Percentiles rank a stretch among this genome's conserved stretches.
Evolutionary conservation across 1,140 invertebrate species (phyloP).

Genomic region (Drosophila parabipectinata): DNA sequence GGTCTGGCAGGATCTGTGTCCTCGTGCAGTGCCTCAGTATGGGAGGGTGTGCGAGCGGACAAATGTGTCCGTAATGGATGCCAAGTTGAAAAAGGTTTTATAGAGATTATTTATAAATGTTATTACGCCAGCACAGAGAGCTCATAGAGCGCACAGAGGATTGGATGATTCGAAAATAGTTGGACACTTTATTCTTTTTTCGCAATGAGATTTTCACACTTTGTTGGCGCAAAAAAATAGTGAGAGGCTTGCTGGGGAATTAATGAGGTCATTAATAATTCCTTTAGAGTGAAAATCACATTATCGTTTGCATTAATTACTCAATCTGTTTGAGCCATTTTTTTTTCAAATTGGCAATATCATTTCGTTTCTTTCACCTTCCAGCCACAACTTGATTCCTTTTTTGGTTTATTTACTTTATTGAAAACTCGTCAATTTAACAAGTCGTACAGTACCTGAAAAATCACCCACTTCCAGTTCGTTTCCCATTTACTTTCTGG

Average conservation of each 20-base stretch:
- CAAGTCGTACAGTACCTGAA: not conserved
- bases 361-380: no score
- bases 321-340: not conserved
- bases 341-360: not conserved
- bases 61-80: constrained; percentile 51
- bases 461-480: not conserved
- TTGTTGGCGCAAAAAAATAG: not conserved
- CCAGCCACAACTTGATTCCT: not conserved
- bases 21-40: constrained; percentile 20
- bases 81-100: constrained; percentile 50
- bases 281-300: not conserved
- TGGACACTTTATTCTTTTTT: constrained; percentile 6
- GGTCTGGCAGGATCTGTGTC: constrained; percentile 39
- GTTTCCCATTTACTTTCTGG: constrained; percentile 8
- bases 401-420: constrained; percentile 1
- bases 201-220: constrained; percentile 9
- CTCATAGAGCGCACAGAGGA: not conserved
- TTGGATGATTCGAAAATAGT: constrained; percentile 27
- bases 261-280: not conserved
- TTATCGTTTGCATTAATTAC: not conserved
- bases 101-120: constrained; percentile 54
- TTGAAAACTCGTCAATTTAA: not conserved
- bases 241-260: not conserved
- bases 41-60: constrained; percentile 15
- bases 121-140: constrained; percentile 28